Conservation (phyloP, 2,113 vertebrate species). For the Mormyrus iriodes region DNA sequence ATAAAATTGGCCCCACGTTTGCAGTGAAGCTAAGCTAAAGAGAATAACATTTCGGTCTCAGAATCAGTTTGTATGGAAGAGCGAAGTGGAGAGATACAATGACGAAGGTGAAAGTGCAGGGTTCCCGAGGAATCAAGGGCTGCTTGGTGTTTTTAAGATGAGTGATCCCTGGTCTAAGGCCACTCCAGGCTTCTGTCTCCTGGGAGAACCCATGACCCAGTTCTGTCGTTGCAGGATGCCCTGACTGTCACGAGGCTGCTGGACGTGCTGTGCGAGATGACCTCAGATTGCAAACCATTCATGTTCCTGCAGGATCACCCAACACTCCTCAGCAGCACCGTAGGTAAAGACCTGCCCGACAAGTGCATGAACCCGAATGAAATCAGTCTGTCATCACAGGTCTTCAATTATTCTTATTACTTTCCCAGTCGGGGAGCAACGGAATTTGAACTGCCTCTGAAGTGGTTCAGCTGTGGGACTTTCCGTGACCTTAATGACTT, state of each 20-base stretch:
- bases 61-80: background rate
- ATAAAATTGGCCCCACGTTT: background rate
- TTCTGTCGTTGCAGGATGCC: constrained; percentile 60
- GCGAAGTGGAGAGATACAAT: background rate
- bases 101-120: background rate
- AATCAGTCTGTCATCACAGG: constrained; percentile 6
- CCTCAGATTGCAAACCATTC: constrained; percentile 64
- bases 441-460: constrained; percentile 3
- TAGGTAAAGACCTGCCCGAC: constrained; percentile 67
- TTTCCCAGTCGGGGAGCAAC: background rate
- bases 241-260: constrained; percentile 74
- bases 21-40: background rate
- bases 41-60: background rate
- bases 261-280: constrained; percentile 88
- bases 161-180: background rate
- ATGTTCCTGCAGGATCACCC: constrained; percentile 73
- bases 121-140: background rate
- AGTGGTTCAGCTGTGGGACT: background rate
- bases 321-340: constrained; percentile 66
- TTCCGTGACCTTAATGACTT: constrained; percentile 11
- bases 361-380: background rate
- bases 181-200: background rate
- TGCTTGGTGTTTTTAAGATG: background rate
- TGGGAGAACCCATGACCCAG: background rate
- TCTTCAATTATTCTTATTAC: background rate